These are phyloP conservation scores for Anas flavirostris DNA, from an alignment of 2,797 vertebrate species.

Conservation along the genomic window DNA sequence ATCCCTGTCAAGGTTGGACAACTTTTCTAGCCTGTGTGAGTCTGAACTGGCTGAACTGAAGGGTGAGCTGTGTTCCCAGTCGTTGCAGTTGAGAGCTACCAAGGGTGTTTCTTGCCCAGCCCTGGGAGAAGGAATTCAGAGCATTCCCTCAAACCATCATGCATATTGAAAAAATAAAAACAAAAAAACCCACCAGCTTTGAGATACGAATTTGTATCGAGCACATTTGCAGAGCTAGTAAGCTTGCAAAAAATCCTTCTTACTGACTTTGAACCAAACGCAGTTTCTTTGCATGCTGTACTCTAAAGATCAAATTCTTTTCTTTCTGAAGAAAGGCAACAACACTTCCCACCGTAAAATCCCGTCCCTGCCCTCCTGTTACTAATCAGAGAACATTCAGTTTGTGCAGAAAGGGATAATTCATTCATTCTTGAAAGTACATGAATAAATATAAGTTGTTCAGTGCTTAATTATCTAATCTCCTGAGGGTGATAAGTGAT, in stretches of 20 bases:
- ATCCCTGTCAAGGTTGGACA: background rate
- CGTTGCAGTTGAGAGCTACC: background rate
- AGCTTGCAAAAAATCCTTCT: background rate
- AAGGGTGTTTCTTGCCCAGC: no score
- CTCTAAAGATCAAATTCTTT: background rate
- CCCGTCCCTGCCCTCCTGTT: conserved; percentile 6
- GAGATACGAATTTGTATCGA: background rate
- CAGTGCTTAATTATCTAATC: conserved; percentile 71
- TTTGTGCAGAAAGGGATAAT: conserved; percentile 24
- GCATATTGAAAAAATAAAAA: background rate
- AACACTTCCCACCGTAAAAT: background rate
- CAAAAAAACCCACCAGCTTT: background rate
- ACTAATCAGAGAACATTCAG: conserved; percentile 7
- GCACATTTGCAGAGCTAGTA: background rate
- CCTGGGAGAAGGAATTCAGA: background rate
- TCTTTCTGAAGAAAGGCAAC: background rate
- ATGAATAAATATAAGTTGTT: conserved; percentile 70
- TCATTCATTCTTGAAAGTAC: conserved; percentile 18
- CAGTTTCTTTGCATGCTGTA: background rate
- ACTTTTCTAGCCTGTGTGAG: background rate
- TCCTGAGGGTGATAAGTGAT: conserved; percentile 59
- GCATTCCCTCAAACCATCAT: background rate
- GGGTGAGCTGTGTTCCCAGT: background rate
- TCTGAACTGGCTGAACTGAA: no score
- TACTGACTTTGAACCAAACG: conserved; percentile 8